These are phyloP conservation scores for Oncorhynchus masou DNA, from an alignment of 2,113 vertebrate species.

Conservation along the genomic window DNA sequence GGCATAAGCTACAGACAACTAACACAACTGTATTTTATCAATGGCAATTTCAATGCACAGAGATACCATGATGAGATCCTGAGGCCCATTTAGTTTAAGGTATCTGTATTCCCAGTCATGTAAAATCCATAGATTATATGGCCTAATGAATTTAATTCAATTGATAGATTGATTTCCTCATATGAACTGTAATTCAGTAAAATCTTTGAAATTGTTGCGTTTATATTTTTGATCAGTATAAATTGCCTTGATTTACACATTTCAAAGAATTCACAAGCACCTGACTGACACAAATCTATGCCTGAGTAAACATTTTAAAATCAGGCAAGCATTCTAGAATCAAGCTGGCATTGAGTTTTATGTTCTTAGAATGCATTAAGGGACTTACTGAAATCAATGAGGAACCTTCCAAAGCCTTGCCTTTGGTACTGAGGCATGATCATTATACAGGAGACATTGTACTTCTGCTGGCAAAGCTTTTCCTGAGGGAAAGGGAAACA, in stretches of 20 bases:
- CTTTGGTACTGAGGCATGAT: slow-evolving; percentile 99
- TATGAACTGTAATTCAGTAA: no score
- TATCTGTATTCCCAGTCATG: no score
- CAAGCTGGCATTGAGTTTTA: slow-evolving; percentile 20
- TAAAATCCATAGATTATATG: no score
- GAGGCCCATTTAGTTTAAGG: no score
- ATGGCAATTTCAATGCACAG: no score
- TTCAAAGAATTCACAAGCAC: slow-evolving; percentile 57
- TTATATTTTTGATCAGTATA: not conserved
- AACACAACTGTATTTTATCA: no score
- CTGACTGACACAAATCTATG: slow-evolving; percentile 17
- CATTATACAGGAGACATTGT: slow-evolving; percentile 99
- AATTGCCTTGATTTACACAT: slow-evolving; percentile 61
- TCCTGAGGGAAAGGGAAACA: slow-evolving; percentile 94
- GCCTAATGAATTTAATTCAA: no score
- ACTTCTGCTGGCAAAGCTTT: slow-evolving; percentile 99
- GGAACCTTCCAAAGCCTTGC: slow-evolving; percentile 99
- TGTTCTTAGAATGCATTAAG: slow-evolving; percentile 62
- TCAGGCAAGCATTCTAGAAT: slow-evolving; percentile 13
- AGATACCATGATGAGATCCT: no score
- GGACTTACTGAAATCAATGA: slow-evolving; percentile 99
- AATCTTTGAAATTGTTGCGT: no score
- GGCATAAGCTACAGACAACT: no score
- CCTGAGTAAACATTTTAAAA: slow-evolving; percentile 45
- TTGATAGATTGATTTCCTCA: no score